phyloP scores from a whole-genome alignment of 2,888 invertebrate genomes.

The Atethmia centrago region DNA sequence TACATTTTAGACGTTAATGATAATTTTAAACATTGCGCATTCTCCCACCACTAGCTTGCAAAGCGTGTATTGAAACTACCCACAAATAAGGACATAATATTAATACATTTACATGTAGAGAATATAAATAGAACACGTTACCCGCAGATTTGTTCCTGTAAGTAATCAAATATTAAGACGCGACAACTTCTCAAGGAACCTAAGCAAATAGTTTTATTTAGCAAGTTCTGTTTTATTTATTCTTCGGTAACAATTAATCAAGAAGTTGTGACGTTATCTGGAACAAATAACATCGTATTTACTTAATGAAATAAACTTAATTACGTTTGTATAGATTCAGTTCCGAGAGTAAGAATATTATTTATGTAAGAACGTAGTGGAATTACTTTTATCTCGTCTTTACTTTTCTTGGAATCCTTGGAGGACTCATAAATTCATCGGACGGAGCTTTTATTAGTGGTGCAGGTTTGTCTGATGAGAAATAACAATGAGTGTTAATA shows the following conservation, averaged over 20 bases:
- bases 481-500: constrained; percentile 24
- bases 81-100: constrained; percentile 19
- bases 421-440: constrained; percentile 35
- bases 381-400: constrained; percentile 35
- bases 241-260: constrained; percentile 26
- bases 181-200: constrained; percentile 5
- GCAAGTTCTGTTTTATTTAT: constrained; percentile 15
- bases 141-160: constrained; percentile 30
- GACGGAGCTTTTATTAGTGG: constrained; percentile 35
- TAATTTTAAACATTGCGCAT: constrained; percentile 55
- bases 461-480: constrained; percentile 35
- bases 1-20: constrained; percentile 49
- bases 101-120: too few species aligned
- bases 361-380: constrained; percentile 21
- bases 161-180: constrained; percentile 51
- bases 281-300: constrained; percentile 31
- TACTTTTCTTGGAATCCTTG: constrained; percentile 19
- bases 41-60: constrained; percentile 22
- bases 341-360: constrained; percentile 22
- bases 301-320: constrained; percentile 43
- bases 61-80: constrained; percentile 22
- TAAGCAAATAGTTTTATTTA: constrained; percentile 18
- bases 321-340: constrained; percentile 41
- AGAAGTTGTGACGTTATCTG: constrained; percentile 26
- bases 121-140: constrained; percentile 34